phyloP scores from a whole-genome alignment of 2,113 vertebrate genomes.

The Tupaia chinensis region DNA sequence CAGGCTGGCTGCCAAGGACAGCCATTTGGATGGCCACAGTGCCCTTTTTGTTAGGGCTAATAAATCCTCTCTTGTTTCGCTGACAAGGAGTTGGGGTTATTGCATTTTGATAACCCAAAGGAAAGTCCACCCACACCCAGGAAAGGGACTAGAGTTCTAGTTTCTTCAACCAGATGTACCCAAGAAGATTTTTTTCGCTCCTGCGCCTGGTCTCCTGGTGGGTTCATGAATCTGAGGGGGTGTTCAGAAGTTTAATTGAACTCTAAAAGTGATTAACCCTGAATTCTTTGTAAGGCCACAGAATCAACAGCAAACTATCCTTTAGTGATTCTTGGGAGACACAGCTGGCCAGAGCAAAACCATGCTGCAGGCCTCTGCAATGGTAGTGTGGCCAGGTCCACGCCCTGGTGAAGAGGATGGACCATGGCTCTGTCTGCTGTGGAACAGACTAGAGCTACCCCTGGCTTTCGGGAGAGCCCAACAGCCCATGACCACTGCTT shows the following conservation, averaged over 20 bases:
- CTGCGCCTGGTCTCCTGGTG: not conserved
- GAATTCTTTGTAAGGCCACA: not conserved
- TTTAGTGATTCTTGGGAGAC: not conserved
- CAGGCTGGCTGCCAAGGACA: slow-evolving; percentile 56
- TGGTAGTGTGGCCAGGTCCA: no score
- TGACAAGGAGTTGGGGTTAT: slow-evolving; percentile 47
- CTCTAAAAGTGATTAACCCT: not conserved
- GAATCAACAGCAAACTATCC: not conserved
- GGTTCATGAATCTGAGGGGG: not conserved
- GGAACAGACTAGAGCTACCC: not conserved
- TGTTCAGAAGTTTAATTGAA: not conserved
- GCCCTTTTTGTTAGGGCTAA: slow-evolving; percentile 69
- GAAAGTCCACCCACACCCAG: not conserved
- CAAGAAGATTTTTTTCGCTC: not conserved
- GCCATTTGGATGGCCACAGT: slow-evolving; percentile 61
- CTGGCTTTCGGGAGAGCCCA: not conserved
- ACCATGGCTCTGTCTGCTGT: not conserved
- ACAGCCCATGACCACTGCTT: not conserved
- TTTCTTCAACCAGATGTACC: not conserved
- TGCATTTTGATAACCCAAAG: slow-evolving; percentile 66
- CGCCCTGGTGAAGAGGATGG: not conserved
- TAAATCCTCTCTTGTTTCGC: slow-evolving; percentile 70
- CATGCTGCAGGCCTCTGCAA: not conserved
- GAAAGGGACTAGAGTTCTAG: not conserved
- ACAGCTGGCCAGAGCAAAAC: not conserved